These are phyloP conservation scores for Botrylloides violaceus DNA, from an alignment of 23 tunicate species.

Conservation along the genomic window DNA sequence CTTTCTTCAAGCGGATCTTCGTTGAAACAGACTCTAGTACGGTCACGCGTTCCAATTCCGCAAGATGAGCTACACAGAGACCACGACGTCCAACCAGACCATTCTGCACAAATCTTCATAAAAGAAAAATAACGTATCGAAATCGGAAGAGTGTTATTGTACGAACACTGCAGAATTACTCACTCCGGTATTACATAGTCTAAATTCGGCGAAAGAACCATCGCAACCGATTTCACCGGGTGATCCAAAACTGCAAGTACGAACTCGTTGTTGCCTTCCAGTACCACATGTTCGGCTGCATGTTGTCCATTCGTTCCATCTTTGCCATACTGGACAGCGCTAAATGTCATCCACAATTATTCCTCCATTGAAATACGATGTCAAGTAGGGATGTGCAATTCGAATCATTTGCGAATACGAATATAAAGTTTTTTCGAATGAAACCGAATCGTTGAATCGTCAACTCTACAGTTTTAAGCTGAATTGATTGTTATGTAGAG, in stretches of 20 bases:
- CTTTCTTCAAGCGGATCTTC: slow-evolving; percentile 7
- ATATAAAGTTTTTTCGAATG: too few species aligned
- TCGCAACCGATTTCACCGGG: slow-evolving; percentile 66
- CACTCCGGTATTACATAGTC: slow-evolving; percentile 31
- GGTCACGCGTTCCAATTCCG: not conserved
- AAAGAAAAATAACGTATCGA: not conserved
- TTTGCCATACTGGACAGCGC: slow-evolving; percentile 18
- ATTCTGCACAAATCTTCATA: slow-evolving; percentile 20
- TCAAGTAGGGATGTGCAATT: too few species aligned
- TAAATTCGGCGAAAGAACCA: slow-evolving; percentile 16
- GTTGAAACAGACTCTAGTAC: slow-evolving; percentile 1
- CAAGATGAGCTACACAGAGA: slow-evolving; percentile 4
- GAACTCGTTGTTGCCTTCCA: slow-evolving; percentile 1
- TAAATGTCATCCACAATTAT: too few species aligned
- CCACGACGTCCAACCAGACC: slow-evolving; percentile 7
- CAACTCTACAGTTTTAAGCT: too few species aligned
- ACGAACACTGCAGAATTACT: too few species aligned
- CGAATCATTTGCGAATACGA: too few species aligned
- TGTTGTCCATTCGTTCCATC: slow-evolving; percentile 15
- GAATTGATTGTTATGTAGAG: too few species aligned
- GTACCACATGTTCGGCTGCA: slow-evolving; percentile 12
- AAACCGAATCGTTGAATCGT: too few species aligned
- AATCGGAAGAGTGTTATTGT: not conserved
- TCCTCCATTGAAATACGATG: too few species aligned
- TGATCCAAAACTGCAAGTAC: slow-evolving; percentile 8